Base-by-base conservation (phyloP, 2,797 vertebrate species). In the Clangula hyemalis region DNA sequence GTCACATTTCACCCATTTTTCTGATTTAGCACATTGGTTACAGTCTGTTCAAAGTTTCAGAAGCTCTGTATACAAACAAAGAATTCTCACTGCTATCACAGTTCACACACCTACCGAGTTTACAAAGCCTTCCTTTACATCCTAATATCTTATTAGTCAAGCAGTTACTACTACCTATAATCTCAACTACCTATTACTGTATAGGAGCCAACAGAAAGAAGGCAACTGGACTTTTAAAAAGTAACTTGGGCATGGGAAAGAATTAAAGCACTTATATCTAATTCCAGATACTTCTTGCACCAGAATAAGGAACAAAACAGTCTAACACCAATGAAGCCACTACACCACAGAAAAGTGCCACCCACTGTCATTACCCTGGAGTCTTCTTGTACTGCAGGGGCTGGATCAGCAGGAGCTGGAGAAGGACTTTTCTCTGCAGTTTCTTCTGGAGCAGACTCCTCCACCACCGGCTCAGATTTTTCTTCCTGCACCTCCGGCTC, bases 311-410 rank as follows among this genome's bases (percentile, higher is more conserved):
- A 70, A 43, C 2, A 58, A 68, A 76, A 11, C 8, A 30, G 7
- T 14, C n/a, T 65, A 65, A 30, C 10, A 54, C 20, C 21, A 34
- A 80, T 60, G 32, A 77, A 85, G n/a, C 11, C 49, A 70, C 11
- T 13, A 68, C 19, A 81, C 6, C 72, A 84, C 0, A 83, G 27
- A 43, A n/a, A 13, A 49, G 22, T 89, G 34, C 57, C 6, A 91
- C 12, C 15, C 41, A 34, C 11, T n/a, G 7, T 56, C 38, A 80
- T 86, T 98, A 99, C 99, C 98, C 99, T 97, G 89, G 98, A 98
- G 81, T 99, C 99, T 60, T 99, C 99, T 85, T 98, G 98, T 18
- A 96, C 98, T 6, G 96, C 92, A 32, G 98, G 98, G 27, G 98
- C 94, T 5, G 98, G 97, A 83, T 99, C 97, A 16, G 98, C 97